These are phyloP conservation scores for Scolopax mira DNA, from an alignment of 2,113 vertebrate genomes.

Conservation along the genomic window DNA sequence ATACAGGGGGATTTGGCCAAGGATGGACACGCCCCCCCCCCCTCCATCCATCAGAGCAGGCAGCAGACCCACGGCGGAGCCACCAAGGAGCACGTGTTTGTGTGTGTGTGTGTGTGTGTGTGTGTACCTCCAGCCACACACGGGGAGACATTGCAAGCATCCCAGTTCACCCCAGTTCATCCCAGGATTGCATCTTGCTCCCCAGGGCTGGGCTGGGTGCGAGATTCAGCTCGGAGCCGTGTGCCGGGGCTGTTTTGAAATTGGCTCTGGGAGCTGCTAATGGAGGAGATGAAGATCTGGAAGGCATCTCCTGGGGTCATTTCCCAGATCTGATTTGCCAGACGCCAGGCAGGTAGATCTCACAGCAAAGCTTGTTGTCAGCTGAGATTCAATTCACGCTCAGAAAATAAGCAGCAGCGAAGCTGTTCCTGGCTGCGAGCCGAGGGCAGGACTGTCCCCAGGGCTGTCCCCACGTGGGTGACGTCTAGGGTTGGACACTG, in stretches of 20 bases:
- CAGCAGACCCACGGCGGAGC: not conserved
- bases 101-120: accelerated
- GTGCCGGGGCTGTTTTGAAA: not conserved
- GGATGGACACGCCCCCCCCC: not conserved
- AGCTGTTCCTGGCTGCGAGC: not conserved
- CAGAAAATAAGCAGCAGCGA: not conserved
- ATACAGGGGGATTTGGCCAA: not conserved
- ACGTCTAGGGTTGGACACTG: accelerated
- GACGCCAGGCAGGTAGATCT: not conserved
- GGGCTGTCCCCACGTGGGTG: not conserved
- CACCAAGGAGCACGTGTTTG: accelerated
- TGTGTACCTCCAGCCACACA: accelerated
- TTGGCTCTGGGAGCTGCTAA: not conserved
- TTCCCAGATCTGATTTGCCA: not conserved
- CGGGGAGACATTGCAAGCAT: not conserved
- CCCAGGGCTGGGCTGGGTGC: accelerated
- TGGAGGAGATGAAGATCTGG: not conserved
- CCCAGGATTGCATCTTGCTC: not conserved
- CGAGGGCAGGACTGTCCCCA: not conserved
- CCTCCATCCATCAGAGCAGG: accelerated
- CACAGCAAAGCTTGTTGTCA: not conserved
- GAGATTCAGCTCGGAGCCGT: not conserved
- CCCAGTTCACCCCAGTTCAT: not conserved
- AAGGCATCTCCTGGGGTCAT: not conserved
- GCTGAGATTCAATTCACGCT: not conserved